Evolutionary conservation across 2,888 invertebrate genomes (phyloP).

Genomic region (Metacarcinus magister): DNA sequence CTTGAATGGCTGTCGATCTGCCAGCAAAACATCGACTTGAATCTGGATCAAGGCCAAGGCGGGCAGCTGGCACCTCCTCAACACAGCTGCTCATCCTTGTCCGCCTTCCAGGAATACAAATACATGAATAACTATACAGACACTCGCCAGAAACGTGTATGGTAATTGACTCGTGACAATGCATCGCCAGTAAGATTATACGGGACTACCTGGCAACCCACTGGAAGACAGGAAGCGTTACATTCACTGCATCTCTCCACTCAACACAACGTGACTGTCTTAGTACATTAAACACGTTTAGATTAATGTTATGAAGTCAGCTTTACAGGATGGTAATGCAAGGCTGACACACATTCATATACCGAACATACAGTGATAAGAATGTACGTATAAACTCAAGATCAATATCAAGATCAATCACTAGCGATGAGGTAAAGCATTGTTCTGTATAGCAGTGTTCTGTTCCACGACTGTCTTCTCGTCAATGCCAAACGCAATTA

Average conservation of each 20-base stretch:
- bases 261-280: background rate
- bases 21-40: background rate
- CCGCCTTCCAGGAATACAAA: background rate
- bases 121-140: background rate
- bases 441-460: no score
- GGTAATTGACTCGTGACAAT: background rate
- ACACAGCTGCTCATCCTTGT: background rate
- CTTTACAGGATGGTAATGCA: background rate
- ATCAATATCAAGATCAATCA: no score
- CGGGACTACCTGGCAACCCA: background rate
- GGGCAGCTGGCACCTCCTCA: background rate
- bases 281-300: background rate
- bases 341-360: background rate
- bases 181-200: no score
- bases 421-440: no score
- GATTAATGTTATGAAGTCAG: background rate
- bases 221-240: background rate
- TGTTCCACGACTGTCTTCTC: no score
- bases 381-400: background rate
- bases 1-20: background rate
- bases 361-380: background rate
- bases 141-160: background rate
- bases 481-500: background rate
- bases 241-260: background rate
- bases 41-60: background rate